Conservation (phyloP, 2,888 invertebrate species). For the Pristionchus exspectatus region DNA sequence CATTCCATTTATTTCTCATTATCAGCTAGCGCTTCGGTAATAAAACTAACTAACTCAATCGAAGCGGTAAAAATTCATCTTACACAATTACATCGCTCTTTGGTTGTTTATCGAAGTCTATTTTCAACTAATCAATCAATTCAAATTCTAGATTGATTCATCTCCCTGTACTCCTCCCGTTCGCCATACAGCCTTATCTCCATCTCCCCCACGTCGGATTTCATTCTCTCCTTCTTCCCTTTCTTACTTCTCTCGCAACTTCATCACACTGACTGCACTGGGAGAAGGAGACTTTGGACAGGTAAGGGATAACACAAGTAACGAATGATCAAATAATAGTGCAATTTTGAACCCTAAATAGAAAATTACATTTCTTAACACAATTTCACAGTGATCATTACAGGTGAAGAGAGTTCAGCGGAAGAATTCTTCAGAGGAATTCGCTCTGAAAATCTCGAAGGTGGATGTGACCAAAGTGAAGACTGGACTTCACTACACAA, state of each 20-base stretch:
- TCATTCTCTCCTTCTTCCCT: background rate
- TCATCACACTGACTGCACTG: background rate
- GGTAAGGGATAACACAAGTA: background rate
- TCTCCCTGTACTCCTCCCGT: background rate
- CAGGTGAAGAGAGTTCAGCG: background rate
- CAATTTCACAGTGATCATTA: background rate
- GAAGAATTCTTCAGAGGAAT: background rate
- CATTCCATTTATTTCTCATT: too few relatives aligned
- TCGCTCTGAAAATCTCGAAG: background rate
- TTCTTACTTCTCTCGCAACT: background rate
- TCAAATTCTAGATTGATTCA: background rate
- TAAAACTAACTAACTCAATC: too few relatives aligned
- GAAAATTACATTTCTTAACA: too few relatives aligned
- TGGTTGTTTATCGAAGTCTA: too few relatives aligned
- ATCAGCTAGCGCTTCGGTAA: too few relatives aligned
- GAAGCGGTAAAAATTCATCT: too few relatives aligned
- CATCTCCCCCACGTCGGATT: background rate
- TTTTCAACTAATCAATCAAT: background rate
- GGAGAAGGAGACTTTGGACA: constrained; percentile 1
- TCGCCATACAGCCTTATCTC: background rate
- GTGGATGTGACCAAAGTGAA: background rate
- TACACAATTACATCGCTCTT: too few relatives aligned
- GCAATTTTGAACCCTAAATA: too few relatives aligned
- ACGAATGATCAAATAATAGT: background rate
- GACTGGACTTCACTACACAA: background rate